phyloP scores from a whole-genome alignment of 35 echinoderm and acorn worm species.

The Chiridota heheva region DNA sequence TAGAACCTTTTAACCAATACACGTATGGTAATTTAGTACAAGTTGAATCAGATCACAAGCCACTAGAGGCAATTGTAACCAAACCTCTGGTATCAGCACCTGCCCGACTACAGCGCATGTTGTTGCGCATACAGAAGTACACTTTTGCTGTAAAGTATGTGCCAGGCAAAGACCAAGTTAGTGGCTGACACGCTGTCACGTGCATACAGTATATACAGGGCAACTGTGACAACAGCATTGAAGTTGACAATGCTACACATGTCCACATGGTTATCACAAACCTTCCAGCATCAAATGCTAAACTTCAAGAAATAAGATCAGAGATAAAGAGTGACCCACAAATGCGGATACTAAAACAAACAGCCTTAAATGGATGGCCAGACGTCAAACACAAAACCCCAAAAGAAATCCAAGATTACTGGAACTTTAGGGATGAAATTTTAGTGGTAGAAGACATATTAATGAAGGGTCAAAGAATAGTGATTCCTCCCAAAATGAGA shows the following conservation, averaged over 20 bases:
- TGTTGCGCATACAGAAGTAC: conserved; percentile 50
- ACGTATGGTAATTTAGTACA: conserved; percentile 17
- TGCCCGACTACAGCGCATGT: conserved; percentile 35
- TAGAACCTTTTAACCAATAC: conserved; percentile 54
- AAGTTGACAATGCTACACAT: conserved; percentile 19
- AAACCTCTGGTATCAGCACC: conserved; percentile 49
- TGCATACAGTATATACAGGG: conserved; percentile 5
- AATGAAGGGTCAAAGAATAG: conserved; percentile 52
- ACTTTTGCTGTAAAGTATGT: conserved; percentile 8
- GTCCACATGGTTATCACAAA: not conserved
- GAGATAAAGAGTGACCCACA: conserved; percentile 29
- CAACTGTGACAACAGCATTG: not conserved
- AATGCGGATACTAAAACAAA: conserved; percentile 1
- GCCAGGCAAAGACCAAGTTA: conserved; percentile 45
- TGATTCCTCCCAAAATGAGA: conserved; percentile 3
- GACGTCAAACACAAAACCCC: conserved; percentile 17
- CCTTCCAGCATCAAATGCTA: conserved; percentile 20
- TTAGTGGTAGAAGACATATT: conserved; percentile 52
- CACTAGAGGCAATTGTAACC: conserved; percentile 46
- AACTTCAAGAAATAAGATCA: conserved; percentile 5
- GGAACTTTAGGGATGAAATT: conserved; percentile 63
- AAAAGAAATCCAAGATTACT: conserved; percentile 34
- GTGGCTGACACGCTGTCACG: conserved; percentile 51
- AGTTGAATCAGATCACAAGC: conserved; percentile 51
- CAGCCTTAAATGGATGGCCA: conserved; percentile 43